Conservation (phyloP, 2,888 invertebrate species). For the Idaea aversata region DNA sequence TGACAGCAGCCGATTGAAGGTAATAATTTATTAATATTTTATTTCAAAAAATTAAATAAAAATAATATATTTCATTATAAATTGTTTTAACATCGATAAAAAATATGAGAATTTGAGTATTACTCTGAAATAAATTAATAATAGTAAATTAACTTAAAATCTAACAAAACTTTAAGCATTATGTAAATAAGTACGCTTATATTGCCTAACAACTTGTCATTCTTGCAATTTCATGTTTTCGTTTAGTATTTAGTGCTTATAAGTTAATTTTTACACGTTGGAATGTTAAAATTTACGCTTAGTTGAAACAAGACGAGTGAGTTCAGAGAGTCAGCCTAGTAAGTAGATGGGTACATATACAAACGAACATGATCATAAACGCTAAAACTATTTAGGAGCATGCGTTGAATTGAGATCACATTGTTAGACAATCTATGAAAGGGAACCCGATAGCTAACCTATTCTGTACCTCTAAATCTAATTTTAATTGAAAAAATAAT, state of each 20-base stretch:
- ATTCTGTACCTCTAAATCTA: neutral
- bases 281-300: neutral
- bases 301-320: neutral
- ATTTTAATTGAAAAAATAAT: neutral
- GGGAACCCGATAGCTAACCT: neutral
- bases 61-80: conserved; percentile 3
- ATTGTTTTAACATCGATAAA: neutral
- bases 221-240: conserved; percentile 17
- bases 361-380: neutral
- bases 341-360: neutral
- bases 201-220: conserved; percentile 33
- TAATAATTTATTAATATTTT: neutral
- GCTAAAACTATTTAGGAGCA: neutral
- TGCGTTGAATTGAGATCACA: neutral
- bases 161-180: conserved; percentile 37
- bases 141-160: conserved; percentile 36
- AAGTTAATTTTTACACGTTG: neutral
- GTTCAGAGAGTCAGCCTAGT: neutral
- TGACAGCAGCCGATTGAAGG: neutral
- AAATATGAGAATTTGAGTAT: conserved; percentile 21
- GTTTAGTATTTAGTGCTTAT: neutral
- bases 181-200: conserved; percentile 50
- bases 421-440: neutral
- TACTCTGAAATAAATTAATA: conserved; percentile 23
- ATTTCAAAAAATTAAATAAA: neutral